phyloP scores from a whole-genome alignment of 2,797 vertebrate species.

The Scleropages formosus region DNA sequence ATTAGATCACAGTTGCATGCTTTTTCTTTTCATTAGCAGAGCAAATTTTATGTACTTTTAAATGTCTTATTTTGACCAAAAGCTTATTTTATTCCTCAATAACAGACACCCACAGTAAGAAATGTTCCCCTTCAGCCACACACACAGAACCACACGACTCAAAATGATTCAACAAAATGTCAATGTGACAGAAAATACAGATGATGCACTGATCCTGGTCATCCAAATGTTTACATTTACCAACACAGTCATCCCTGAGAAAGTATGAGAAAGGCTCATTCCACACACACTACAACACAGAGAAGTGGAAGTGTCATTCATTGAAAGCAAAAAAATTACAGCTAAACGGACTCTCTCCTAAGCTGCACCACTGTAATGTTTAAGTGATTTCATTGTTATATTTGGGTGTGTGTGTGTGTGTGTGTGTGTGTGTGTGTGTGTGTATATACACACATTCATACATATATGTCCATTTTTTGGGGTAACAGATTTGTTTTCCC shows the following conservation, averaged over 20 bases:
- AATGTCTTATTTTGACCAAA: too few relatives aligned
- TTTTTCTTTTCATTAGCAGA: too few relatives aligned
- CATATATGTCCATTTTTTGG: slow-evolving; percentile 75
- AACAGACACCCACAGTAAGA: slow-evolving; percentile 18
- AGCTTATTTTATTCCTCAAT: neutral
- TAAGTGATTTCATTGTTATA: neutral
- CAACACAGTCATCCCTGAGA: neutral
- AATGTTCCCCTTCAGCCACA: neutral
- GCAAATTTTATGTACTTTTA: too few relatives aligned
- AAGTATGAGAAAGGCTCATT: slow-evolving; percentile 6
- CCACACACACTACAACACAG: slow-evolving; percentile 20
- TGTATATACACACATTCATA: slow-evolving; percentile 53
- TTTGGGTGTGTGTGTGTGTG: slow-evolving; percentile 44
- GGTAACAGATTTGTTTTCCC: slow-evolving; percentile 60
- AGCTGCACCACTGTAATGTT: slow-evolving; percentile 1
- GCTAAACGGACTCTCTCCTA: slow-evolving; percentile 13
- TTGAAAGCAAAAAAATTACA: slow-evolving; percentile 17
- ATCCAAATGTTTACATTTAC: slow-evolving; percentile 25
- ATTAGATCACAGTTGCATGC: too few relatives aligned
- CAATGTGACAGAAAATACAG: neutral
- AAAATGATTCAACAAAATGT: slow-evolving; percentile 38
- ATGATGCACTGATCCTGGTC: slow-evolving; percentile 5
- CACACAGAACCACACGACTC: slow-evolving; percentile 34
- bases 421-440: slow-evolving; percentile 31
- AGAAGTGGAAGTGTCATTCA: slow-evolving; percentile 13